These are phyloP conservation scores for Engystomops pustulosus DNA, from an alignment of 2,113 vertebrate species.

Conservation along the genomic window DNA sequence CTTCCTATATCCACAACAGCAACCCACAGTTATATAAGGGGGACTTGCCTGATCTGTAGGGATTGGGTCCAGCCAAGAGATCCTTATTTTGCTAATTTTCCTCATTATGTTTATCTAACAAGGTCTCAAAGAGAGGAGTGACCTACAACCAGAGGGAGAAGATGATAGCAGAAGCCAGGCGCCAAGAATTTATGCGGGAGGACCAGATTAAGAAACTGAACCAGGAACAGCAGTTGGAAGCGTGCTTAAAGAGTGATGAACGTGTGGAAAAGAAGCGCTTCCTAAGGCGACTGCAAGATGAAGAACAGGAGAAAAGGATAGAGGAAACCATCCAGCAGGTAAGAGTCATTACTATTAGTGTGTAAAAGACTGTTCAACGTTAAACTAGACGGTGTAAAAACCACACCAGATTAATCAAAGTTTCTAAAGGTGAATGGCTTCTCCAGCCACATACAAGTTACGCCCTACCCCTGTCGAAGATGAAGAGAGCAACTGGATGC, in stretches of 20 bases:
- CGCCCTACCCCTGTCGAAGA: too few species aligned
- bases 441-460: too few species aligned
- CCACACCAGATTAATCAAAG: too few species aligned
- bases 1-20: too few species aligned
- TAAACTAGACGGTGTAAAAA: too few species aligned
- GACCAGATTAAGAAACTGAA: constrained; percentile 65
- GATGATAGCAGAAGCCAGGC: constrained; percentile 36
- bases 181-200: constrained; percentile 47
- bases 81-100: neutral
- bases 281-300: constrained; percentile 71
- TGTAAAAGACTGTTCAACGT: too few species aligned
- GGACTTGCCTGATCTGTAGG: too few species aligned
- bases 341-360: constrained; percentile 1
- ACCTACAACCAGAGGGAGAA: constrained; percentile 49
- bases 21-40: too few species aligned
- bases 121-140: constrained; percentile 38
- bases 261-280: constrained; percentile 68
- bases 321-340: constrained; percentile 78
- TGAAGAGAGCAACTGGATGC: too few species aligned
- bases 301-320: constrained; percentile 73
- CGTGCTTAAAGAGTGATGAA: constrained; percentile 71
- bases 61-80: too few species aligned
- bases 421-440: too few species aligned
- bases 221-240: constrained; percentile 64
- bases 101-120: neutral